Conservation (phyloP, 2,797 vertebrate species). For the Anas georgica region DNA sequence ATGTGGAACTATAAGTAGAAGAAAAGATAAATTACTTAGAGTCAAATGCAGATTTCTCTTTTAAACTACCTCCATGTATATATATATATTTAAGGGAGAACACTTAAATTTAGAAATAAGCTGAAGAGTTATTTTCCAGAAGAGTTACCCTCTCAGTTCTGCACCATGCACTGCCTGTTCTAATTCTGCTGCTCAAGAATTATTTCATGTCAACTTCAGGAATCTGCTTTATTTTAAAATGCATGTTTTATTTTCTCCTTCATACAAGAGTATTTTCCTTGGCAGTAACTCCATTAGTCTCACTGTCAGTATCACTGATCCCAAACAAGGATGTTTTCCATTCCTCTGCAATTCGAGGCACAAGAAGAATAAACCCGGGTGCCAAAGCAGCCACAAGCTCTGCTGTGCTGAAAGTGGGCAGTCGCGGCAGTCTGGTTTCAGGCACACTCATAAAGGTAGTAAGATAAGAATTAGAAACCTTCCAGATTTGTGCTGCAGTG, state of each 20-base stretch:
- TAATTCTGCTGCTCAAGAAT: not conserved
- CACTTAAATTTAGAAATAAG: not conserved
- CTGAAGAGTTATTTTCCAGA: not conserved
- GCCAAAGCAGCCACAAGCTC: not conserved
- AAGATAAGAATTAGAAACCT: not conserved
- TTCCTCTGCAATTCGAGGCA: not conserved
- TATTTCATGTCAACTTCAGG: not conserved
- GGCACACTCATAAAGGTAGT: not conserved
- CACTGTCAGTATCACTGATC: not conserved
- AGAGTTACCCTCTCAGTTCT: not conserved
- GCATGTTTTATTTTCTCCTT: not conserved
- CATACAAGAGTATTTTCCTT: not conserved
- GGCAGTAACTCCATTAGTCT: not conserved
- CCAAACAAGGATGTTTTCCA: not conserved
- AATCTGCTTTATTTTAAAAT: not conserved
- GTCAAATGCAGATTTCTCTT: not conserved
- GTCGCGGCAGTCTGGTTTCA: fast-evolving
- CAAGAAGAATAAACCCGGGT: not conserved
- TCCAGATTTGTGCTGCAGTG: not conserved
- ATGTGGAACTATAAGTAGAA: not conserved
- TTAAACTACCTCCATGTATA: not conserved
- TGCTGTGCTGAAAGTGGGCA: not conserved
- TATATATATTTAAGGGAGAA: not conserved
- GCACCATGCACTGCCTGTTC: not conserved
- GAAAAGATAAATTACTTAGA: not conserved